These are phyloP conservation scores for Epinephelus awoara DNA, from an alignment of 2,797 vertebrate species.

Conservation along the genomic window DNA sequence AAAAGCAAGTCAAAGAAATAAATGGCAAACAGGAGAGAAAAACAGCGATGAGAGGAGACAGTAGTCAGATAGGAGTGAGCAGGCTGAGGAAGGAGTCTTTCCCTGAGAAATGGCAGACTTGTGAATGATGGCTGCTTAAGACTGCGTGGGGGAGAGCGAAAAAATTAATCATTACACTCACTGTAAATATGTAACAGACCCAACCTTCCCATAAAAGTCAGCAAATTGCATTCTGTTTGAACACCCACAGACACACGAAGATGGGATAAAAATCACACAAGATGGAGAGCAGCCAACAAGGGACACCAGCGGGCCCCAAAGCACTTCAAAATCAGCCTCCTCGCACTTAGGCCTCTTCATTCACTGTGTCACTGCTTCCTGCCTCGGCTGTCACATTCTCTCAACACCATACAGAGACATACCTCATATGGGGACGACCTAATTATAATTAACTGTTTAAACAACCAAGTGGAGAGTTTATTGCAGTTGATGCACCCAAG, in stretches of 20 bases:
- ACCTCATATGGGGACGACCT: neutral
- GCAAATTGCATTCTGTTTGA: constrained; percentile 68
- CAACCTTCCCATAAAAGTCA: constrained; percentile 75
- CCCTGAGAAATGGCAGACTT: constrained; percentile 48
- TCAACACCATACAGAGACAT: neutral
- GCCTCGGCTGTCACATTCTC: neutral
- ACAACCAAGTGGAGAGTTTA: neutral
- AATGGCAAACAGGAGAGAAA: neutral
- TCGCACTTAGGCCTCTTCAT: neutral
- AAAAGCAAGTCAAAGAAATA: neutral
- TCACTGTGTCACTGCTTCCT: neutral
- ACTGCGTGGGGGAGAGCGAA: constrained; percentile 59
- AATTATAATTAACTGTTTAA: neutral
- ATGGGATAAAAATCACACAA: constrained; percentile 36
- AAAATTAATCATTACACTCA: constrained; percentile 87
- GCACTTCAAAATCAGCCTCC: neutral
- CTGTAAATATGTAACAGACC: constrained; percentile 86
- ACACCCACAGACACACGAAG: constrained; percentile 37
- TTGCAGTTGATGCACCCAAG: neutral
- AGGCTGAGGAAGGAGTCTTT: constrained; percentile 28
- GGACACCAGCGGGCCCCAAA: neutral
- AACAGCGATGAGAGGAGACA: neutral
- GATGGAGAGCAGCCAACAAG: constrained; percentile 42
- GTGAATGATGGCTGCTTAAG: constrained; percentile 74
- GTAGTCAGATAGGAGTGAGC: constrained; percentile 19